Evolutionary conservation across 1,140 invertebrate genomes (phyloP).

Genomic region (Drosophila miranda): DNA sequence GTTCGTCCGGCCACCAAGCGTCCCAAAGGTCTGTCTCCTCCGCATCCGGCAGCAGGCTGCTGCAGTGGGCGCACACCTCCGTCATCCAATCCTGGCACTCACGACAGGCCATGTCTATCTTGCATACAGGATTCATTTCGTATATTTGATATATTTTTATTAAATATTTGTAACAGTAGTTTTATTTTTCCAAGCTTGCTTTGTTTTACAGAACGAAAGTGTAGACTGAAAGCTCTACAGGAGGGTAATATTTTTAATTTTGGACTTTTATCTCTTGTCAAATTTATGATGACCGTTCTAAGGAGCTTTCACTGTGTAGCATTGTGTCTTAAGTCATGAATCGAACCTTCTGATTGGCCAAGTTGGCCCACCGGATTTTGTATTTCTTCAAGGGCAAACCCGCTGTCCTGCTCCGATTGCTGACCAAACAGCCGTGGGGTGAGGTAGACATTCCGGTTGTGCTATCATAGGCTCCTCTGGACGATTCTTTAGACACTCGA

Average conservation of each 20-base stretch:
- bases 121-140: constrained; percentile 58
- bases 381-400: constrained; percentile 8
- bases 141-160: constrained; percentile 5
- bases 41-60: constrained; percentile 22
- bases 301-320: neutral
- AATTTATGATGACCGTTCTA: neutral
- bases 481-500: too few species aligned
- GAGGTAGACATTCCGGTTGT: neutral
- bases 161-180: neutral
- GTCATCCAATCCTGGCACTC: constrained; percentile 56
- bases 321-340: neutral
- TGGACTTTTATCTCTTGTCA: too few species aligned
- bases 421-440: too few species aligned
- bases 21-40: constrained; percentile 48
- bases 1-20: constrained; percentile 50
- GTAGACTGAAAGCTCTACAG: too few species aligned
- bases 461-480: too few species aligned
- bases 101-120: constrained; percentile 22
- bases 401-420: neutral
- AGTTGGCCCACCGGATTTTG: constrained; percentile 18
- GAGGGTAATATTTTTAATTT: neutral
- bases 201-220: neutral
- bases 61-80: constrained; percentile 42
- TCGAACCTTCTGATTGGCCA: neutral
- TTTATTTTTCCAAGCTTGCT: constrained; percentile 1